These are phyloP conservation scores for Cherax quadricarinatus DNA, from an alignment of 1,140 invertebrate species.

Conservation along the genomic window DNA sequence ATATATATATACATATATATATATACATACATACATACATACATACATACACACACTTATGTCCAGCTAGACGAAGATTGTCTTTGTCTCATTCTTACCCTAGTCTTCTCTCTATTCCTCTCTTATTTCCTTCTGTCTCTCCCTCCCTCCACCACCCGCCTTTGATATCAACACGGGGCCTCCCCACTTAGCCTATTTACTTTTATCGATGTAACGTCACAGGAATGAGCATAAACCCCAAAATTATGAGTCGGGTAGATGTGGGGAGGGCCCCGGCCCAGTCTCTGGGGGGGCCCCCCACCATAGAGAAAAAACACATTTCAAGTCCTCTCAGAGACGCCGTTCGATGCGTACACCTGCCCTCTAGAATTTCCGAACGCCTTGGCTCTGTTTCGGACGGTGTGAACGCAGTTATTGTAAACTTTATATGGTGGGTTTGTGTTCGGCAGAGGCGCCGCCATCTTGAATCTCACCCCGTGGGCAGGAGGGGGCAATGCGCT, in stretches of 20 bases:
- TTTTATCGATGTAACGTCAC: conserved; percentile 51
- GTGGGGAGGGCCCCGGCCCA: not conserved
- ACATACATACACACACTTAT: not conserved
- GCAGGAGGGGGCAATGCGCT: conserved; percentile 1
- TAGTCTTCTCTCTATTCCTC: not conserved
- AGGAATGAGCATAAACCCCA: conserved; percentile 49
- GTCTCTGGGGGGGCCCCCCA: not conserved
- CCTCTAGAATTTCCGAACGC: not conserved
- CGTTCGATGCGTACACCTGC: not conserved
- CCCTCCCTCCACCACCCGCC: not conserved
- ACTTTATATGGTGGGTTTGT: not conserved
- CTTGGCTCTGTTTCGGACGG: not conserved
- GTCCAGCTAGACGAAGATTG: not conserved
- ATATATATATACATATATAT: conserved; percentile 18
- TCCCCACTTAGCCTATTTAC: conserved; percentile 47
- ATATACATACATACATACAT: conserved; percentile 22
- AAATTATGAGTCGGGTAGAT: conserved; percentile 30
- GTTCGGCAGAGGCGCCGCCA: conserved; percentile 3
- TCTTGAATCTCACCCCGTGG: conserved; percentile 11
- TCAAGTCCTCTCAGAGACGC: not conserved
- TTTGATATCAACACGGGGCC: conserved; percentile 26
- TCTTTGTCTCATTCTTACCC: not conserved
- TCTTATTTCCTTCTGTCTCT: not conserved
- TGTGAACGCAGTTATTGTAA: not conserved
- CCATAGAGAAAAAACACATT: not conserved